Conservation (phyloP, 1,140 invertebrate genomes). For the Drosophila lini region DNA sequence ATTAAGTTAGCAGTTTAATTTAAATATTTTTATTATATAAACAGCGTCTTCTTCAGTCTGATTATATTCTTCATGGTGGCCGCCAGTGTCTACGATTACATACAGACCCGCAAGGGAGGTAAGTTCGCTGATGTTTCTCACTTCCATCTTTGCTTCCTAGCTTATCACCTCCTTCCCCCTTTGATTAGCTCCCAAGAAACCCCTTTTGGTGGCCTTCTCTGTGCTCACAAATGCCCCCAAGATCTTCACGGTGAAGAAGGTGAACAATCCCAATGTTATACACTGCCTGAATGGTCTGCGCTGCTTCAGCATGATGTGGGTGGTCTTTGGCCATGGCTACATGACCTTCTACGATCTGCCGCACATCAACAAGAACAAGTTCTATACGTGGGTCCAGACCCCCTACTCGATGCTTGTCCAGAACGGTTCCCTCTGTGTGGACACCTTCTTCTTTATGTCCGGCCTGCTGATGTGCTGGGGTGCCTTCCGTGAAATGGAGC, state of each 20-base stretch:
- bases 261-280: conserved; percentile 80
- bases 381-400: conserved; percentile 79
- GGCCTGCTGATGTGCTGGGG: conserved; percentile 88
- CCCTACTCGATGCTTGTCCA: conserved; percentile 86
- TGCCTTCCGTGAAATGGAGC: conserved; percentile 88
- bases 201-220: conserved; percentile 70
- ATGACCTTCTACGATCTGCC: conserved; percentile 74
- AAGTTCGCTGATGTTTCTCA: conserved; percentile 2
- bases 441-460: conserved; percentile 89
- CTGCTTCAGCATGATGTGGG: conserved; percentile 88
- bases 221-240: conserved; percentile 78
- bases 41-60: conserved; percentile 68
- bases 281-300: conserved; percentile 86
- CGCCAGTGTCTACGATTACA: conserved; percentile 75
- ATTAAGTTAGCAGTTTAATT: too few species aligned
- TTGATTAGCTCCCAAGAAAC: conserved; percentile 57
- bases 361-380: conserved; percentile 66
- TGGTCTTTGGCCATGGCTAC: conserved; percentile 87
- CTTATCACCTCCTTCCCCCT: too few species aligned
- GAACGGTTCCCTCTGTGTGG: conserved; percentile 87
- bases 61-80: conserved; percentile 69
- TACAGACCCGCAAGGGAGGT: conserved; percentile 72
- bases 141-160: too few species aligned
- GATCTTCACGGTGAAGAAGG: conserved; percentile 76
- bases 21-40: too few species aligned